These are phyloP conservation scores for Apaloderma vittatum DNA, from an alignment of 2,113 vertebrate species.

Conservation along the genomic window DNA sequence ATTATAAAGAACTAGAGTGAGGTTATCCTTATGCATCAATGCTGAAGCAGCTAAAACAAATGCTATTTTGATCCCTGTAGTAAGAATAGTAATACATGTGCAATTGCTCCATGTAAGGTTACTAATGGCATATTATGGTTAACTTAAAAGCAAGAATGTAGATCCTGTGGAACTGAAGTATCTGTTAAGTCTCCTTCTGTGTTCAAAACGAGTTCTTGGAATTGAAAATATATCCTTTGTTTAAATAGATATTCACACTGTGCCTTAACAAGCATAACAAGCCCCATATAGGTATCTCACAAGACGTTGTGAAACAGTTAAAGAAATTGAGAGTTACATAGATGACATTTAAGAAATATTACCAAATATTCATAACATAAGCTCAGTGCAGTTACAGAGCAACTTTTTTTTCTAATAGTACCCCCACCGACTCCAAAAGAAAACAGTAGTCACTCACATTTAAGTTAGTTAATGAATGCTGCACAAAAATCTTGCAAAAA, in stretches of 20 bases:
- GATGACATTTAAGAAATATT: not conserved
- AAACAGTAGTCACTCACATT: not conserved
- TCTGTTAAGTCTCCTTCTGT: not conserved
- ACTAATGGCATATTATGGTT: not conserved
- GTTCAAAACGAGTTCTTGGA: not conserved
- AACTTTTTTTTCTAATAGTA: not conserved
- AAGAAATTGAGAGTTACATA: not conserved
- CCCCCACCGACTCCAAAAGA: not conserved
- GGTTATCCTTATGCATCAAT: not conserved
- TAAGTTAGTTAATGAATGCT: not conserved
- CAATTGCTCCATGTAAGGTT: not conserved
- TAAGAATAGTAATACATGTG: not conserved
- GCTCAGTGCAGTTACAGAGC: not conserved
- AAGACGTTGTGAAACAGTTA: not conserved
- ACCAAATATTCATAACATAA: not conserved
- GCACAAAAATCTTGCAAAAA: not conserved
- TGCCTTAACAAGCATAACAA: not conserved
- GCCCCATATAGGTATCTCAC: not conserved
- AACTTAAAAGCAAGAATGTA: constrained; percentile 21
- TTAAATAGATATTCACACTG: not conserved
- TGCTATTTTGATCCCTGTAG: not conserved
- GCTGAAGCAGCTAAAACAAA: not conserved
- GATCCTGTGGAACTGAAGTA: not conserved
- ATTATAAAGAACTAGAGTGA: not conserved
- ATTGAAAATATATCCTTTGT: not conserved